A percentile compares a stretch with the other conserved stretches of the same genome.
Conservation (phyloP, 2,888 invertebrate genomes). For the Melinopterus prodromus region DNA sequence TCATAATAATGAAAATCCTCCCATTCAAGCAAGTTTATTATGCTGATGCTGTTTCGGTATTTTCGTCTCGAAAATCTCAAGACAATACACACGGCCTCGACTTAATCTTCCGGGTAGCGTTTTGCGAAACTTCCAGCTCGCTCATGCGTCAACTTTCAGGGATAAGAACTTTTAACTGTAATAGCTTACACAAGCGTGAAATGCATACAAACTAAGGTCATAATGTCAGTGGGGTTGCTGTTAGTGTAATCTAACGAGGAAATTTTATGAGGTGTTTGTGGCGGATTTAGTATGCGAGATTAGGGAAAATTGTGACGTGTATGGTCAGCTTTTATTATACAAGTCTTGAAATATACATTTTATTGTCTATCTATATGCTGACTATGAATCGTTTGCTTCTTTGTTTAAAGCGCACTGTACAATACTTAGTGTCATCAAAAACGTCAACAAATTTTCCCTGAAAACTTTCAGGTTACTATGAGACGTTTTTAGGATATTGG, state of each 20-base stretch:
- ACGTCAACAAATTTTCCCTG: too few species aligned
- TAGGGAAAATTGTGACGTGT: background rate
- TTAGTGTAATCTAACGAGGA: background rate
- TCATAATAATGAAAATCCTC: background rate
- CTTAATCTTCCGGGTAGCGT: background rate
- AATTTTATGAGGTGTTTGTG: background rate
- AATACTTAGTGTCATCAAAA: too few species aligned
- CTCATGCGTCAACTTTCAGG: background rate
- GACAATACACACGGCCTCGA: background rate
- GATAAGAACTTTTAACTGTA: background rate
- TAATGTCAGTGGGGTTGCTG: background rate
- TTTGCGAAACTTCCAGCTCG: background rate
- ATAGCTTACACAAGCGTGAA: background rate
- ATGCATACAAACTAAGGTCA: background rate
- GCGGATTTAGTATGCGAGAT: background rate
- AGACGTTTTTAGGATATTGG: too few species aligned
- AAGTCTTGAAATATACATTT: too few species aligned
- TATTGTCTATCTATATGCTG: too few species aligned
- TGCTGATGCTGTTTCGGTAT: background rate
- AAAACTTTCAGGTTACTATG: too few species aligned
- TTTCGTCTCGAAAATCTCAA: background rate
- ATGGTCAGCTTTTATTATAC: too few species aligned
- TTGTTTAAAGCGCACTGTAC: too few species aligned
- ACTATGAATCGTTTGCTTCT: too few species aligned
- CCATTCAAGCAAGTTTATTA: background rate